These are phyloP conservation scores for Lottia scabra DNA, from an alignment of 2,888 invertebrate species.

Conservation along the genomic window DNA sequence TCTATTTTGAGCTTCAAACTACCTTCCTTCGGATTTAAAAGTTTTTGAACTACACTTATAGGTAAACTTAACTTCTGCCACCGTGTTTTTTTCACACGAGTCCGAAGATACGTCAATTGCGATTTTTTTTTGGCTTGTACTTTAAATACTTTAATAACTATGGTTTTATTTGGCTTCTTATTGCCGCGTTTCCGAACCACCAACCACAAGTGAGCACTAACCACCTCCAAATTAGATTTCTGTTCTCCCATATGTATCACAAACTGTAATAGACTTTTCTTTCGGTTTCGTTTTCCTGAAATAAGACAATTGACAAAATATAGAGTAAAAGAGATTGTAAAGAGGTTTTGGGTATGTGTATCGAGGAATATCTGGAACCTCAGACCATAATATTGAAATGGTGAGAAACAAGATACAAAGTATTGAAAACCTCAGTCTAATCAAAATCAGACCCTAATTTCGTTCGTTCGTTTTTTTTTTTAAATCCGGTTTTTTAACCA, in stretches of 20 bases:
- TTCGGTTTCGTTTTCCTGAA: background rate
- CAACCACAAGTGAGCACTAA: constrained; percentile 19
- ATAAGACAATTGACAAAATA: background rate
- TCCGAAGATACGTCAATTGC: constrained; percentile 25
- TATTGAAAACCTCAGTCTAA: too few relatives aligned
- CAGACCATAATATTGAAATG: too few relatives aligned
- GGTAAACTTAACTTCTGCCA: constrained; percentile 31
- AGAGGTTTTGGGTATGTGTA: too few relatives aligned
- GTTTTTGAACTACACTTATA: constrained; percentile 22
- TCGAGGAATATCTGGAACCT: too few relatives aligned
- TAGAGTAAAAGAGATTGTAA: too few relatives aligned
- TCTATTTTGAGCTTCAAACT: constrained; percentile 20
- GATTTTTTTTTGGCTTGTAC: constrained; percentile 12
- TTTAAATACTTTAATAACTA: constrained; percentile 20
- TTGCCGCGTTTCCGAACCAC: constrained; percentile 10
- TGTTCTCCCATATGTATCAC: constrained; percentile 11
- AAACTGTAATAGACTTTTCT: constrained; percentile 11
- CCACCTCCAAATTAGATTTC: constrained; percentile 13
- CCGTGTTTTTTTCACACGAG: constrained; percentile 23
- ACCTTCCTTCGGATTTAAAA: constrained; percentile 12
- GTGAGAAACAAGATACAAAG: too few relatives aligned
- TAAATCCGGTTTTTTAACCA: too few relatives aligned
- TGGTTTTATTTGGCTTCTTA: constrained; percentile 4
- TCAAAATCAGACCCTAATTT: too few relatives aligned
- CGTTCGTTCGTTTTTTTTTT: too few relatives aligned